phyloP scores from a whole-genome alignment of 2,797 vertebrate species.

The Sarcoramphus papa region DNA sequence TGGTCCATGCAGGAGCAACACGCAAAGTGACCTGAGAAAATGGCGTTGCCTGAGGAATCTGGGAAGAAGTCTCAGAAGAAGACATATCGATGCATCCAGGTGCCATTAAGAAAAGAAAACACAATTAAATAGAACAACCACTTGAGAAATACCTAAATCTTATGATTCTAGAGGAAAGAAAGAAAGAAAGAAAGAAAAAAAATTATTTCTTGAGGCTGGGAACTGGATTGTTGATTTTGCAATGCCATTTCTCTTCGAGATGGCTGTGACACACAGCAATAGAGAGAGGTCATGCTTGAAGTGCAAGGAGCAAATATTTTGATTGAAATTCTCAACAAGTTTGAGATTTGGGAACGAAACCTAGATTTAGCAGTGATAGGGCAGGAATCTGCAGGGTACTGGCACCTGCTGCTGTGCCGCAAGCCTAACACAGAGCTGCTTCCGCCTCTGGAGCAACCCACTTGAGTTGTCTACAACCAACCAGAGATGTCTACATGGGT shows the following conservation, averaged over 20 bases:
- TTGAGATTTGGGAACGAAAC: neutral
- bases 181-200: neutral
- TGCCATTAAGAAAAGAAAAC: neutral
- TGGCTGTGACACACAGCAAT: neutral
- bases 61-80: neutral
- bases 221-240: neutral
- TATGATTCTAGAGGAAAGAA: neutral
- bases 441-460: neutral
- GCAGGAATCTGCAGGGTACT: neutral
- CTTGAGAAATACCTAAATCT: neutral
- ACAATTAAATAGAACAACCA: neutral
- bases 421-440: neutral
- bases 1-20: neutral
- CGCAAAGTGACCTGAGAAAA: neutral
- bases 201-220: neutral
- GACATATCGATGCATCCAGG: neutral
- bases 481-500: neutral
- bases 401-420: neutral
- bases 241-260: neutral
- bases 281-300: neutral
- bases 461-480: neutral
- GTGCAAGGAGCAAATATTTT: constrained; percentile 32
- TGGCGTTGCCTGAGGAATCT: neutral
- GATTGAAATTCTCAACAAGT: constrained; percentile 18
- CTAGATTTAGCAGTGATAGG: neutral